These are phyloP conservation scores for Hirudinaria manillensis DNA, from an alignment of 2,888 invertebrate species.

Conservation along the genomic window DNA sequence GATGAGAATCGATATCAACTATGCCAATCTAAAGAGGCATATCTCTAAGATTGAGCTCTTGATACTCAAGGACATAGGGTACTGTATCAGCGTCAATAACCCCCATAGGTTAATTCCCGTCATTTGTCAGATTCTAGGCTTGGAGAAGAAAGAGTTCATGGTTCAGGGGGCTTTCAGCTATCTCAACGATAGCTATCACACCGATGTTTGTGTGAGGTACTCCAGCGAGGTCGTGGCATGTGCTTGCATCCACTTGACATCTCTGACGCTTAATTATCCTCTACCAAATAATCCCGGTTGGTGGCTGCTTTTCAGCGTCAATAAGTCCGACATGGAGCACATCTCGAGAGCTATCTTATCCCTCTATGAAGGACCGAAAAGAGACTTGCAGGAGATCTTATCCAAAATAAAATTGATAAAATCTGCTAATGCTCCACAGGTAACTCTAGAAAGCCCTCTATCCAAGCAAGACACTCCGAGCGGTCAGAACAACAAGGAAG, in stretches of 20 bases:
- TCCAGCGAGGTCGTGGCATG: not conserved
- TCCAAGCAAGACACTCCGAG: too few relatives aligned
- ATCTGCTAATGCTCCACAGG: too few relatives aligned
- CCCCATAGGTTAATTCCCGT: not conserved
- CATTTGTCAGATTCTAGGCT: not conserved
- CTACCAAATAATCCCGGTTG: not conserved
- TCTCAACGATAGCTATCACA: constrained; percentile 3
- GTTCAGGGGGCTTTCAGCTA: constrained; percentile 4
- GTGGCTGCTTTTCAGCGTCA: not conserved
- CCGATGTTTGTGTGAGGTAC: constrained; percentile 8
- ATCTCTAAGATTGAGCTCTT: not conserved
- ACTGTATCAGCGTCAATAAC: constrained; percentile 1
- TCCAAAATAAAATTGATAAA: too few relatives aligned
- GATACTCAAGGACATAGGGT: not conserved
- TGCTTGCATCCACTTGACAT: constrained; percentile 10
- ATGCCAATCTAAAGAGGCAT: not conserved
- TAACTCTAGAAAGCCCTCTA: too few relatives aligned
- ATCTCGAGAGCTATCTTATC: constrained; percentile 11
- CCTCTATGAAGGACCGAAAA: not conserved
- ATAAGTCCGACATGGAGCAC: not conserved
- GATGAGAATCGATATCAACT: not conserved
- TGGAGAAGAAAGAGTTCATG: not conserved
- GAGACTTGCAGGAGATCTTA: too few relatives aligned
- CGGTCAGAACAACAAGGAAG: too few relatives aligned
- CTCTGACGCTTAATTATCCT: not conserved